A percentile compares a stretch with the other conserved stretches of the same genome.
Conservation (phyloP, 2,113 vertebrate species). For the Notarius quadriscutis region DNA sequence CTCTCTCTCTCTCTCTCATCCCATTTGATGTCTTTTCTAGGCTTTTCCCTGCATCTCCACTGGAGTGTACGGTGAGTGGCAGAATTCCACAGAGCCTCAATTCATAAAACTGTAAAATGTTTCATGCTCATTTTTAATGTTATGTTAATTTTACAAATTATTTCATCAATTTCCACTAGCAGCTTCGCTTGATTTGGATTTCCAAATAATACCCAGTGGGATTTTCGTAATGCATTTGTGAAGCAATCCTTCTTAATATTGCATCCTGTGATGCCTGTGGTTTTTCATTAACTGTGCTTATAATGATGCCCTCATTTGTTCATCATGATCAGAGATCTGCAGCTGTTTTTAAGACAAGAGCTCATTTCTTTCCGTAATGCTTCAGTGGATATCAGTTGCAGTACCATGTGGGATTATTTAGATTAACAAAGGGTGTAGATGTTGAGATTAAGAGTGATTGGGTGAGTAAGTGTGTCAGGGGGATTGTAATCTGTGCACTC, state of each 20-base stretch:
- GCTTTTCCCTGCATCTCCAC: constrained; percentile 91
- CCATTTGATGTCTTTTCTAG: constrained; percentile 64
- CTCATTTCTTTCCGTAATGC: constrained; percentile 25
- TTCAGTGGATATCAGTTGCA: constrained; percentile 42
- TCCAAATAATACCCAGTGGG: not conserved
- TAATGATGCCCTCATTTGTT: constrained; percentile 12
- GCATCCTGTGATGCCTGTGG: constrained; percentile 13
- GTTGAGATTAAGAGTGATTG: constrained; percentile 53
- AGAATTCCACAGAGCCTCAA: not conserved
- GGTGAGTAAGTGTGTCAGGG: constrained; percentile 49
- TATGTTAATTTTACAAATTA: constrained; percentile 16
- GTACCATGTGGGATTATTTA: constrained; percentile 49
- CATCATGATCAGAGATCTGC: constrained; percentile 10
- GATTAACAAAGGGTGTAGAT: constrained; percentile 51
- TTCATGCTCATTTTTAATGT: constrained; percentile 12
- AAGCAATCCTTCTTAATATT: constrained; percentile 6
- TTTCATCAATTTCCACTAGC: constrained; percentile 5
- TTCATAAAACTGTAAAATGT: not conserved
- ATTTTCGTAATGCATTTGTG: not conserved
- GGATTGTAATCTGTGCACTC: constrained; percentile 48
- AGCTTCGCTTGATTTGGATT: not conserved
- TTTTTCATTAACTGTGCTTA: constrained; percentile 18
- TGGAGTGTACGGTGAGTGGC: constrained; percentile 83
- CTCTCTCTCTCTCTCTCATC: not conserved
- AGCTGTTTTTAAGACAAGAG: constrained; percentile 8